phyloP scores from a whole-genome alignment of 1,140 invertebrate genomes.

The Panagrolaimus sp. region DNA sequence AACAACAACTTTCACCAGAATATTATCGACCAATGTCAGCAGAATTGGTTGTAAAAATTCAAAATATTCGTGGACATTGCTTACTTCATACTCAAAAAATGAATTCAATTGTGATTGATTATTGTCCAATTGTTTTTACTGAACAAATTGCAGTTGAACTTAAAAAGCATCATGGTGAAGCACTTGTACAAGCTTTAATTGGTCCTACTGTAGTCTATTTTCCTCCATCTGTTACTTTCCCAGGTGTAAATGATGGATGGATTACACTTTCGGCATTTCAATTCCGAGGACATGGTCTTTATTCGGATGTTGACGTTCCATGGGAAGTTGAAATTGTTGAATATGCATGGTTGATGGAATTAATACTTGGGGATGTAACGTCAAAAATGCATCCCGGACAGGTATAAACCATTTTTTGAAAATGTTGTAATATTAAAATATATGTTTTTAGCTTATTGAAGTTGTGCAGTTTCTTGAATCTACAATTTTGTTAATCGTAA shows the following conservation, averaged over 20 bases:
- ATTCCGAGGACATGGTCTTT: conserved; percentile 90
- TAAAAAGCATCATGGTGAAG: conserved; percentile 62
- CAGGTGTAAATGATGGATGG: conserved; percentile 26
- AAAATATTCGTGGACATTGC: conserved; percentile 62
- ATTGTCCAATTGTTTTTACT: conserved; percentile 61
- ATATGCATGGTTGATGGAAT: conserved; percentile 79
- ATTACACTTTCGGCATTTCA: conserved; percentile 57
- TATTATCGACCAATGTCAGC: conserved; percentile 61
- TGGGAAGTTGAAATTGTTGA: conserved; percentile 89
- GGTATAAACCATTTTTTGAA: conserved; percentile 56
- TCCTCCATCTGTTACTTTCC: not conserved
- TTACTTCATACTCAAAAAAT: conserved; percentile 23
- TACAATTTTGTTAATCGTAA: conserved; percentile 75
- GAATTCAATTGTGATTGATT: conserved; percentile 20
- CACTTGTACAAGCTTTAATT: conserved; percentile 60
- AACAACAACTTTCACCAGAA: conserved; percentile 52
- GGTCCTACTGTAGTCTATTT: conserved; percentile 26
- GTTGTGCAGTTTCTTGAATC: conserved; percentile 80
- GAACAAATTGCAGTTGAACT: conserved; percentile 63
- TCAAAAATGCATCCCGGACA: conserved; percentile 64
- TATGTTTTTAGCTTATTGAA: conserved; percentile 69
- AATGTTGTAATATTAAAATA: conserved; percentile 1
- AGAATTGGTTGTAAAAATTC: conserved; percentile 61
- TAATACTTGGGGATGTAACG: conserved; percentile 65
- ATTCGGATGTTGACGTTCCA: conserved; percentile 80